Conservation (phyloP, 2,113 vertebrate species). For the Coreoperca whiteheadi region DNA sequence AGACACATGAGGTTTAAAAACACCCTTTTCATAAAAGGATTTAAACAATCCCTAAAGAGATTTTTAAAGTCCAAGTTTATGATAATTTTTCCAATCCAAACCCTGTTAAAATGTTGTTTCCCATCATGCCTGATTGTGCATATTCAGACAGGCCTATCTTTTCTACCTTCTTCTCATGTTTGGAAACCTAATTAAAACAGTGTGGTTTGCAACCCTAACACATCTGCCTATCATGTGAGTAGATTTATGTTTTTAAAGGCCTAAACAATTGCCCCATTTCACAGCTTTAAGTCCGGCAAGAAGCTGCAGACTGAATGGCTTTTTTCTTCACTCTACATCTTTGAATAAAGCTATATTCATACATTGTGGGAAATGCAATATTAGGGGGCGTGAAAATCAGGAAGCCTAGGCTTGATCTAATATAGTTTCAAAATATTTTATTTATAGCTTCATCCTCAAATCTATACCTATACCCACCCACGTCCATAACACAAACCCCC, state of each 20-base stretch:
- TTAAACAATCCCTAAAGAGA: background rate
- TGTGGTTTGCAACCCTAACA: background rate
- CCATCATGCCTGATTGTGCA: background rate
- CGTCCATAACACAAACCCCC: too few species aligned
- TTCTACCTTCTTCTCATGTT: background rate
- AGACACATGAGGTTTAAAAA: background rate
- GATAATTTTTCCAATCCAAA: background rate
- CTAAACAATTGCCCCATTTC: background rate
- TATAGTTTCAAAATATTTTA: too few species aligned
- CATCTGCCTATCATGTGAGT: background rate
- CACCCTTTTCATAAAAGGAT: background rate
- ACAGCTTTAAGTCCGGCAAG: too few species aligned
- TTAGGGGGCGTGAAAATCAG: too few species aligned
- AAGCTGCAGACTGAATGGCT: too few species aligned
- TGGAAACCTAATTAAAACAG: background rate
- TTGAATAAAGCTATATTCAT: too few species aligned
- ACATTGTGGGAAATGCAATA: too few species aligned
- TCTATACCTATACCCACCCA: too few species aligned
- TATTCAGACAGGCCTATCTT: background rate
- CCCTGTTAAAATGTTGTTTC: background rate
- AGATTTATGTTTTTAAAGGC: background rate
- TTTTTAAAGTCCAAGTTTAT: background rate
- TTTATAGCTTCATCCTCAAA: too few species aligned
- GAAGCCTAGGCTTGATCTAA: too few species aligned
- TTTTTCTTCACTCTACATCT: too few species aligned